Percentiles rank a stretch among this genome's conserved stretches.
These are phyloP conservation scores for Polypedilum vanderplanki DNA, from an alignment of 1,140 invertebrate genomes.

Conservation along the genomic window DNA sequence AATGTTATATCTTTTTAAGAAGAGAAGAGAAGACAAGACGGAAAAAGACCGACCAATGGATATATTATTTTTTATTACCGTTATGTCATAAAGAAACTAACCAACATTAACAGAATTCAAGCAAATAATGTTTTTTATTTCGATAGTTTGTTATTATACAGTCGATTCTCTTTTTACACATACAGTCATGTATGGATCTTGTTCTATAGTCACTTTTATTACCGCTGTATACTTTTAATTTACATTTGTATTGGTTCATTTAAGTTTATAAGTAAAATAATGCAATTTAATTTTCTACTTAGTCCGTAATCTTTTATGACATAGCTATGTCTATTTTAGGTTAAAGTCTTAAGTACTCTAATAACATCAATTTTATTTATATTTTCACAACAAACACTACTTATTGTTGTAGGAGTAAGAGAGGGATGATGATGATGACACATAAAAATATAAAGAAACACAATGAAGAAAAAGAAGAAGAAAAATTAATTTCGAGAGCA, in stretches of 20 bases:
- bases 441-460: too few relatives aligned
- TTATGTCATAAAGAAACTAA: conserved; percentile 26
- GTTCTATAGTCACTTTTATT: background rate
- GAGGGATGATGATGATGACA: too few relatives aligned
- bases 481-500: background rate
- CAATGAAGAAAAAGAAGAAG: too few relatives aligned
- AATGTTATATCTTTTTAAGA: background rate
- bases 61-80: conserved; percentile 24
- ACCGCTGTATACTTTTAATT: background rate
- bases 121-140: conserved; percentile 21
- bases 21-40: background rate
- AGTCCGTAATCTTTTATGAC: too few relatives aligned
- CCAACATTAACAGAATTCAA: conserved; percentile 25
- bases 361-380: too few relatives aligned
- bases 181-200: background rate
- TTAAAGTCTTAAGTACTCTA: too few relatives aligned
- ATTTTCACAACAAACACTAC: too few relatives aligned
- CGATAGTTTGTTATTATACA: conserved; percentile 3
- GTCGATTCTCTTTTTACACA: background rate
- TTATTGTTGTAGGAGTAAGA: too few relatives aligned
- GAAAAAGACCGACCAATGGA: background rate
- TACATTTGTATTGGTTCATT: background rate
- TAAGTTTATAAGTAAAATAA: background rate
- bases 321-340: too few relatives aligned
- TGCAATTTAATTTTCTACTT: background rate